Conservation (phyloP, 2,113 vertebrate species). For the Sphaerodactylus townsendi region DNA sequence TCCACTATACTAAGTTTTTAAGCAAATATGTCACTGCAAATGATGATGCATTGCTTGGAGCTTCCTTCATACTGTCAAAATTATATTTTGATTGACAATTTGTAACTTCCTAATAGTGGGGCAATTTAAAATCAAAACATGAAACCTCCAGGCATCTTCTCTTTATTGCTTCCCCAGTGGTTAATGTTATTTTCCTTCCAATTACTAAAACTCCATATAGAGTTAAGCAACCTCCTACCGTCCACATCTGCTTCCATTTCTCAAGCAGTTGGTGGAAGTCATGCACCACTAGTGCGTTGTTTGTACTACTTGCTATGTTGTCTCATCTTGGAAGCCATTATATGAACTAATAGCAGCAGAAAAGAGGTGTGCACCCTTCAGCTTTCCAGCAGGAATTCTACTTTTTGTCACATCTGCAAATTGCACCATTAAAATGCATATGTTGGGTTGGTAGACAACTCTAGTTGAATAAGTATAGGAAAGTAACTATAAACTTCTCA, state of each 20-base stretch:
- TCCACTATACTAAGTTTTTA: neutral
- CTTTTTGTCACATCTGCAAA: conserved; percentile 62
- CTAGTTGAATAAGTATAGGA: conserved; percentile 51
- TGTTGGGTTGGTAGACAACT: conserved; percentile 55
- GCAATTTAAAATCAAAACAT: neutral
- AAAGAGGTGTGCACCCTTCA: conserved; percentile 62
- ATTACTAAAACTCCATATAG: conserved; percentile 42
- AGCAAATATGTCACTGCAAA: neutral
- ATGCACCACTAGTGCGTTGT: conserved; percentile 56
- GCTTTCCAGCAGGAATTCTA: conserved; percentile 63
- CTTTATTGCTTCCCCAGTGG: neutral
- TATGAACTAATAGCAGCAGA: conserved; percentile 58
- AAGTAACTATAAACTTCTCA: conserved; percentile 29
- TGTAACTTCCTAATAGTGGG: neutral
- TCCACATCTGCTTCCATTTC: conserved; percentile 70
- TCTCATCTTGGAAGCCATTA: conserved; percentile 61
- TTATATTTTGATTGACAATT: conserved; percentile 2
- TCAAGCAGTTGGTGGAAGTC: conserved; percentile 62
- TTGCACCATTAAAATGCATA: conserved; percentile 66
- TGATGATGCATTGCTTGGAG: neutral
- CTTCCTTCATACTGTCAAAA: neutral
- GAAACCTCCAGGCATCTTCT: neutral
- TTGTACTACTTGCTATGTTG: conserved; percentile 50
- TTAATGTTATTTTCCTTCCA: neutral
- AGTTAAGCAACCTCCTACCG: conserved; percentile 54